Evolutionary conservation across 2,888 invertebrate genomes (phyloP), one percentile per base, ranked within the genome.

Genomic region (Chesias legatella): DNA sequence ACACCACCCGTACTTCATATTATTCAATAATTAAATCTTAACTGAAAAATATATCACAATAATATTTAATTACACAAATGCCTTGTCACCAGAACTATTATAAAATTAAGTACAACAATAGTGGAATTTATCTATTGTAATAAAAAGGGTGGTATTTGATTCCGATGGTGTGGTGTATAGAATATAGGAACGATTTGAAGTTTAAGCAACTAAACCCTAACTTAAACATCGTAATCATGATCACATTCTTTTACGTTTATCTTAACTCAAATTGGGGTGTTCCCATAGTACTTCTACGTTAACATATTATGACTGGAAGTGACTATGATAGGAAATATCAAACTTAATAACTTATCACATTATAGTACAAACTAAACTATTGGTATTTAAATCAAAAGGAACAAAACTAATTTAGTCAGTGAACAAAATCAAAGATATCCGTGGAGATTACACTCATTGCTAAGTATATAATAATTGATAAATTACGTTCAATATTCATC

Each of bases 221-320:
- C 53, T 70, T 73, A 69, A 60, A 60, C 58, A 55, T 65, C 71
- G 72, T 75, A 76, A 63, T 59, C 67, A 64, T 67, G 69, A 84
- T 84, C 85, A 83, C 82, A 81, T 77, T 69, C n/a, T 73, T 73
- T 71, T 74, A 71, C 73, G 37, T 72, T 67, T 61, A 58, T 67
- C 67, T 67, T 71, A 55, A 54, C 60, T 61, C 61, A 66, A 68
- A 63, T 65, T 71, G 71, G 13, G 13, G 13, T 66, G 68, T 66
- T 73, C 60, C 58, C 63, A 63, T 60, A 67, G 79, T 80, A 81
- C 77, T 69, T 74, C 77, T 81, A 79, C 66, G 69, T 71, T 82
- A 79, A 83, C 79, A 80, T 86, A 88, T 86, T 86, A 86, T 88
- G 88, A 88, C 88, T 88, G 80, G 79, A 85, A 85, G 85, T 86